phyloP scores from a whole-genome alignment of 2,113 vertebrate species.

The Tautogolabrus adspersus region DNA sequence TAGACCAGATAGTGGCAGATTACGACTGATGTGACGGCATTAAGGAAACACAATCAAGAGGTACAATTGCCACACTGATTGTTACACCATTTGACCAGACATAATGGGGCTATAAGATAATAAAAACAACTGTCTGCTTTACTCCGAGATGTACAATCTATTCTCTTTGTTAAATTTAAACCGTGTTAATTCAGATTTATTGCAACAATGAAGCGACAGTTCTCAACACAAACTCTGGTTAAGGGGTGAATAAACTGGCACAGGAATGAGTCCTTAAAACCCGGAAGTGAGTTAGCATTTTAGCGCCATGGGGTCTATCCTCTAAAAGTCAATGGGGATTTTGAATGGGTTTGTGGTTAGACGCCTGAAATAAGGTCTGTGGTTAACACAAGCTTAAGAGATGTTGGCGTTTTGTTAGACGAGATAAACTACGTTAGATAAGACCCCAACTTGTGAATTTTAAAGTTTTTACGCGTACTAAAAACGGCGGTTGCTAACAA shows the following conservation, averaged over 20 bases:
- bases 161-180: constrained; percentile 5
- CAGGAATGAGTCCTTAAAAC: too few relatives aligned
- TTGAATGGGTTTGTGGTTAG: too few relatives aligned
- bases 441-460: too few relatives aligned
- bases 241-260: neutral
- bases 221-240: neutral
- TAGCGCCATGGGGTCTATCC: too few relatives aligned
- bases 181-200: constrained; percentile 25
- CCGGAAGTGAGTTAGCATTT: too few relatives aligned
- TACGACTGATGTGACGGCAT: constrained; percentile 23
- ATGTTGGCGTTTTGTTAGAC: too few relatives aligned
- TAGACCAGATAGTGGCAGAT: constrained; percentile 19
- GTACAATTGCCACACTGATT: constrained; percentile 9
- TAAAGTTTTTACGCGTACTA: too few relatives aligned
- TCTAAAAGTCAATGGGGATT: too few relatives aligned
- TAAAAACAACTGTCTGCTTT: neutral
- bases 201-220: constrained; percentile 12
- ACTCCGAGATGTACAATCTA: constrained; percentile 16
- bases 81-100: constrained; percentile 2
- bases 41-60: constrained; percentile 30
- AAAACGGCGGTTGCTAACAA: too few relatives aligned
- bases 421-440: too few relatives aligned
- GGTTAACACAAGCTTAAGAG: too few relatives aligned
- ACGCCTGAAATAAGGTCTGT: too few relatives aligned
- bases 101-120: constrained; percentile 5